Evolutionary conservation across 1,140 invertebrate species (phyloP).

Genomic region (Brachionus plicatilis): DNA sequence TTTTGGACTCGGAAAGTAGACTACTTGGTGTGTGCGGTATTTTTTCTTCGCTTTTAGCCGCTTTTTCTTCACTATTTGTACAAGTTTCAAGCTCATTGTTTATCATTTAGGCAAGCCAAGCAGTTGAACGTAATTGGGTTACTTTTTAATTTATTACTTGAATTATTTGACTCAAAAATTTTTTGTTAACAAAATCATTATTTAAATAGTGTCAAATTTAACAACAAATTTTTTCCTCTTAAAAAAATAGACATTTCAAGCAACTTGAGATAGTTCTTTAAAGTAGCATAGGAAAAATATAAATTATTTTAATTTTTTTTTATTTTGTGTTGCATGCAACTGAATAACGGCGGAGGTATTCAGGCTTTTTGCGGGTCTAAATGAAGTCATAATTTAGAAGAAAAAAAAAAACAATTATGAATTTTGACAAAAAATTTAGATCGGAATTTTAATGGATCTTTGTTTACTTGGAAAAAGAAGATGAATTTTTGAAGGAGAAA

Average conservation of each 20-base stretch:
- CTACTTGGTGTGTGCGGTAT: background rate
- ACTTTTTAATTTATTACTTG: background rate
- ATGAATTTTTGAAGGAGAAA: background rate
- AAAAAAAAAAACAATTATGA: background rate
- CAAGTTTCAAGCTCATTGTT: conserved; percentile 1
- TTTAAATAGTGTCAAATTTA: background rate
- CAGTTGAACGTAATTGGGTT: background rate
- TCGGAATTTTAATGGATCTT: background rate
- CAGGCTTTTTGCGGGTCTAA: background rate
- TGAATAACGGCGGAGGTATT: background rate
- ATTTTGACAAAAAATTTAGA: background rate
- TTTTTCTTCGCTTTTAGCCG: background rate
- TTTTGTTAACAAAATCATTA: conserved; percentile 3
- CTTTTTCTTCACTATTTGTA: background rate
- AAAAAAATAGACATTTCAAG: conserved; percentile 30
- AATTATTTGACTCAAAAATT: background rate
- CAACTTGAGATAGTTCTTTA: background rate
- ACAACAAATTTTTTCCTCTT: background rate
- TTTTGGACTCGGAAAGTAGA: background rate
- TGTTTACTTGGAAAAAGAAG: background rate
- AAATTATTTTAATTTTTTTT: conserved; percentile 19
- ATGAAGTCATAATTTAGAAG: background rate
- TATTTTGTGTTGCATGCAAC: background rate
- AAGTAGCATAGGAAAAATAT: background rate
- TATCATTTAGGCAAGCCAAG: background rate